Base-by-base conservation (phyloP, 2,888 invertebrate genomes). In the Thecophora atra region DNA sequence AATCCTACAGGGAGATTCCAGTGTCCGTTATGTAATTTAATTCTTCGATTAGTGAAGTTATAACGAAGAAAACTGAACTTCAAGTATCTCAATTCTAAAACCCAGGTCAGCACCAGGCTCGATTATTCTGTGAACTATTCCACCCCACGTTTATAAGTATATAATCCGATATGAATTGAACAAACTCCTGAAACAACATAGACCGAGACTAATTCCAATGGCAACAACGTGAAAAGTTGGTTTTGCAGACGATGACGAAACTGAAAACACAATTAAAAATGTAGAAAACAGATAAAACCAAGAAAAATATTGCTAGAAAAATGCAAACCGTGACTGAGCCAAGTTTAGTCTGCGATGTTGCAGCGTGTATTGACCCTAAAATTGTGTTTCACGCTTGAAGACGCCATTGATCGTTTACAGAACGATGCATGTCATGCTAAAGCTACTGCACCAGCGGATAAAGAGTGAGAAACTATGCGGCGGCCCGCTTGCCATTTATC, bases 351-450 rank as follows among this genome's bases (percentile, higher is more conserved):
- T n/a, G 37, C 28, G 51, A 37, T 37, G 37, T 28, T 51, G 24
- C 19, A 62, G 60, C 70, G 70, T 70, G 28, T 70, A 70, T 63
- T 70, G 70, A 70, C 70, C 70, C 63, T 37, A 58, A 47, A 24
- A 30, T 11, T 11, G n/a, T 47, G 24, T 26, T 47, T 64, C 64
- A 42, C 21, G 64, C 44, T 24, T 64, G 64, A 47, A 64, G 42
- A 64, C 44, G 42, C 26, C 26, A 52, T 51, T 51, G 5, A 44
- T 17, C 24, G 58, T 8, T 28, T 52, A 52, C 52, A 51, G 19
- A 66, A 28, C 52, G 21, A 19, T 52, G 21, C 24, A 67, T 13
- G 26, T 28, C 28, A 19, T 30, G 66, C 30, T n/a, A 44, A 28
- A 63, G 62, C 30, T 63, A 52, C 8, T 21, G 54, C 15, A 19